These are phyloP conservation scores for Laspeyria flexula DNA, from an alignment of 2,888 invertebrate species.

Conservation along the genomic window DNA sequence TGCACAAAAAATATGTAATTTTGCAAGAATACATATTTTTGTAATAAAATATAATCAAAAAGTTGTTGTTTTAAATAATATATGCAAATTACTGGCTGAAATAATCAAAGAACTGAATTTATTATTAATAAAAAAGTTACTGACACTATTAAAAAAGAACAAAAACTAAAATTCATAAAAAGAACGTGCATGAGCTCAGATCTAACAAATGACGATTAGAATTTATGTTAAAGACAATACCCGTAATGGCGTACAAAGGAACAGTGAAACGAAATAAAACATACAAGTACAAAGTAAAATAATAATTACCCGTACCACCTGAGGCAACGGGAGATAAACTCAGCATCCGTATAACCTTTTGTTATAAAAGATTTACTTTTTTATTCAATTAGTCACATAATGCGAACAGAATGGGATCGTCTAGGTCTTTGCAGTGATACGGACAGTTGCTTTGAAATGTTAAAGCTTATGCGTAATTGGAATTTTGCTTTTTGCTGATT, in stretches of 20 bases:
- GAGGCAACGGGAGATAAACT: conserved; percentile 61
- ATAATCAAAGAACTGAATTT: too few relatives aligned
- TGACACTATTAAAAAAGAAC: background rate
- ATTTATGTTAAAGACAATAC: conserved; percentile 67
- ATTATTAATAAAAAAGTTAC: background rate
- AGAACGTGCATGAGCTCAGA: conserved; percentile 20
- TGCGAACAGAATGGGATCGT: conserved; percentile 52
- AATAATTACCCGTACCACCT: conserved; percentile 72
- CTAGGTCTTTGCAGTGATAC: conserved; percentile 53
- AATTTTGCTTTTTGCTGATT: conserved; percentile 40
- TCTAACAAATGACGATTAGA: conserved; percentile 60
- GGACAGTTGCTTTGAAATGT: conserved; percentile 65
- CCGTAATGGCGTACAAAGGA: conserved; percentile 68
- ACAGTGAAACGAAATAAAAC: conserved; percentile 59
- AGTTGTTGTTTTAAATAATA: too few relatives aligned
- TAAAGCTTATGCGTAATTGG: conserved; percentile 50
- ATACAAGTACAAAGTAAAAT: conserved; percentile 70
- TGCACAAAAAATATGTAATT: too few relatives aligned
- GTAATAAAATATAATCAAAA: too few relatives aligned
- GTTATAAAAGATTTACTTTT: conserved; percentile 63
- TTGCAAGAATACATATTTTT: too few relatives aligned
- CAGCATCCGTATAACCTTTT: conserved; percentile 56
- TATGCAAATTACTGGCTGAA: too few relatives aligned
- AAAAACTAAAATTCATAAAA: conserved; percentile 1
- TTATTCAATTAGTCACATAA: conserved; percentile 73